Evolutionary conservation across 2,113 vertebrate genomes (phyloP).

Genomic region (Corythornis cristatus): DNA sequence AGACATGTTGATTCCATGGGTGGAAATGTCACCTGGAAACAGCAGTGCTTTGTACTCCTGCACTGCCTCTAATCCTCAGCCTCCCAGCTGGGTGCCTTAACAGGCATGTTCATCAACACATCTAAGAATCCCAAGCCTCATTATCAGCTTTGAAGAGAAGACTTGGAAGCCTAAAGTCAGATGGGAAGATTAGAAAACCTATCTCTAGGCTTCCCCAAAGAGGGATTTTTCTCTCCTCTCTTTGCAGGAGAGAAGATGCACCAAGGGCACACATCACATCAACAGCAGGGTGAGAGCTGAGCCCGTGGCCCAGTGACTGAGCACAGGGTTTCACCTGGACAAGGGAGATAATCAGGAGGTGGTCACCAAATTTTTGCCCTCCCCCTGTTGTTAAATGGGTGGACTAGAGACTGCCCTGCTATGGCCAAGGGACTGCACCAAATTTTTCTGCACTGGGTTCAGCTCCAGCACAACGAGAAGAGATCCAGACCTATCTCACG

Average conservation of each 20-base stretch:
- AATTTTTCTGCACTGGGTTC: not conserved
- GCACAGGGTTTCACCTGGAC: not conserved
- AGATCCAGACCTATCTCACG: not conserved
- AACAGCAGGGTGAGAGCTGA: not conserved
- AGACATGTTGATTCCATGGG: not conserved
- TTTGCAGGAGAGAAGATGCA: not conserved
- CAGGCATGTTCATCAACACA: not conserved
- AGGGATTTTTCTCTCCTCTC: not conserved
- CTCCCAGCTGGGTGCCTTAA: not conserved
- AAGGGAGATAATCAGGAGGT: rapidly evolving
- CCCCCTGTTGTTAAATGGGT: rapidly evolving
- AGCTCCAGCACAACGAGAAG: not conserved
- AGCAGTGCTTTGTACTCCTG: not conserved
- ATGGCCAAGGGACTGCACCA: rapidly evolving
- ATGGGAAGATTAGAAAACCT: conserved; percentile 14
- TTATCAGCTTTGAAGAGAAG: conserved; percentile 19
- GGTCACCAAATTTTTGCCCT: not conserved
- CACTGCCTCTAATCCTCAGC: not conserved
- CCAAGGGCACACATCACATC: rapidly evolving
- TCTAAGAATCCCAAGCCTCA: not conserved
- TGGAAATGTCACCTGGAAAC: not conserved
- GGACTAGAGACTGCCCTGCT: not conserved
- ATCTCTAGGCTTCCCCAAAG: not conserved
- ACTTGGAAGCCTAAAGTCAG: conserved; percentile 13
- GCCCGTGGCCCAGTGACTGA: rapidly evolving